Evolutionary conservation across 2,797 vertebrate species (phyloP).

Genomic region (Tapera naevia): DNA sequence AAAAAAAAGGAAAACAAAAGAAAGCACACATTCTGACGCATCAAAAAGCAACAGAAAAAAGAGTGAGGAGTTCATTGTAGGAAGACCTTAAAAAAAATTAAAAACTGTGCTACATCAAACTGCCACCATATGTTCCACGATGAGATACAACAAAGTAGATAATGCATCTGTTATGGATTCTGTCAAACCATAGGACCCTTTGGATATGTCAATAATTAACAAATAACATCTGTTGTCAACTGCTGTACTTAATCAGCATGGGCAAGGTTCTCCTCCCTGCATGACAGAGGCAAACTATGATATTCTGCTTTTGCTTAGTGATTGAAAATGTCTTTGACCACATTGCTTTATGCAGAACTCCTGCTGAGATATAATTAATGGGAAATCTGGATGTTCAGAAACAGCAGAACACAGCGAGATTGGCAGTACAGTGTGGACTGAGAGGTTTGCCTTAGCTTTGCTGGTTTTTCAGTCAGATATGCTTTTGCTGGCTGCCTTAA

Average conservation of each 20-base stretch:
- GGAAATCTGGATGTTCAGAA: background rate
- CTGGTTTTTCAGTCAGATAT: background rate
- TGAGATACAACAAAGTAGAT: constrained; percentile 1
- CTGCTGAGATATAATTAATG: constrained; percentile 19
- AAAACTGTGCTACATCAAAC: background rate
- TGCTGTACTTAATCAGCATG: constrained; percentile 22
- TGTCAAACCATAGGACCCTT: constrained; percentile 33
- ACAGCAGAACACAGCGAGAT: background rate
- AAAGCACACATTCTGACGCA: background rate
- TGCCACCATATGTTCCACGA: constrained; percentile 1
- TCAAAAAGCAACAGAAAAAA: background rate
- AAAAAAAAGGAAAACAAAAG: background rate
- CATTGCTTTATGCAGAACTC: background rate
- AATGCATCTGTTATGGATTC: background rate
- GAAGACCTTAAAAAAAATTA: background rate
- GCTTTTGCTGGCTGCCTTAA: background rate
- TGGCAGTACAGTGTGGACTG: background rate
- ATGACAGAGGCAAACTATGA: background rate
- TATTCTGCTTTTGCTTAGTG: background rate
- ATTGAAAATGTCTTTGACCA: background rate
- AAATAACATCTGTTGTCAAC: constrained; percentile 51
- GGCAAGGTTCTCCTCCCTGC: background rate
- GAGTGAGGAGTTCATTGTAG: background rate
- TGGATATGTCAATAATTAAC: constrained; percentile 57
- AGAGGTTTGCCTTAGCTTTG: background rate